Base-by-base conservation (phyloP, 2,888 invertebrate genomes). In the Apamea monoglypha region DNA sequence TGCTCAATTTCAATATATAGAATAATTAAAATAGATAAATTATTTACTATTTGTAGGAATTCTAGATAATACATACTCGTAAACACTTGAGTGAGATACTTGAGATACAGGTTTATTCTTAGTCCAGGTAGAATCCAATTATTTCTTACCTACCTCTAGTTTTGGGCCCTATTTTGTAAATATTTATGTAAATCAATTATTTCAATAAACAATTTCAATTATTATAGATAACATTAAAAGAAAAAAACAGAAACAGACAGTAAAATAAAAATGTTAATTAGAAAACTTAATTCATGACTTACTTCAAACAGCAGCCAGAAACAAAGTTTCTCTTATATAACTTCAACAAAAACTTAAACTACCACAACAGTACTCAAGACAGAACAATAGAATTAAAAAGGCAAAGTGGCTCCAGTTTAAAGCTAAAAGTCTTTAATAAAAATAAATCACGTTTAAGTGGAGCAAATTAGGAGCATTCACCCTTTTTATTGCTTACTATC, bases 401-500 rank as follows among this genome's bases (percentile, higher is more conserved):
- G 75, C 69, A 71, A 81, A 79, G 76, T 79, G 79, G 72, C 69
- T 86, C 64, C 68, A 79, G 67, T 82, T 84, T 82, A 77, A 71
- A 73, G 64, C 59, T 64, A 29, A 64, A 81, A 83, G 83, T 76
- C 87, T 84, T 89, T 78, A 85, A 85, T 88, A 82, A 87, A 85
- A 88, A 86, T 86, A 89, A 90, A 89, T 90, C 72, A 88, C 83
- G 75, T 70, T 78, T 80, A 86, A 91, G 83, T 68, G 82, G 79
- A 69, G 74, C 84, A 87, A 89, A 90, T 91, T 89, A 90, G 90
- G 88, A 72, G 73, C 88, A 86, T 88, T 87, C 80, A 85, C 88
- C 88, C 84, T 87, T 90, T 90, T 90, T 91, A 91, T 86, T 68
- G 81, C 82, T 77, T 82, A 82, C 88, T 86, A 86, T 90, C 81